Conservation (phyloP, 1,140 invertebrate genomes). For the Brachionus koreanus region DNA sequence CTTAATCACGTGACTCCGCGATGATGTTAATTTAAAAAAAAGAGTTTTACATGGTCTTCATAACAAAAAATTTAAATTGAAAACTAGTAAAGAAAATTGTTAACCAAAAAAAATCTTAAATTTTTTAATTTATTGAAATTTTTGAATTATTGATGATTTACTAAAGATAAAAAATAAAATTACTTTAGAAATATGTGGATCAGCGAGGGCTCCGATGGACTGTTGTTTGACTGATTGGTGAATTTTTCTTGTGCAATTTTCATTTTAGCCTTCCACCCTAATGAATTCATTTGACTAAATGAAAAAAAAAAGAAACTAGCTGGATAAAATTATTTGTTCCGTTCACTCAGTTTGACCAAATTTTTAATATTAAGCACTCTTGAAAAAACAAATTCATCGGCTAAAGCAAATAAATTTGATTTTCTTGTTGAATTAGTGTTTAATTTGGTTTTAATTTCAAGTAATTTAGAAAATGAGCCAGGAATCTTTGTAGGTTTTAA, state of each 20-base stretch:
- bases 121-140: too few species aligned
- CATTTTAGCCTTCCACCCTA: neutral
- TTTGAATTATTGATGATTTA: too few species aligned
- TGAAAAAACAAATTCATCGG: neutral
- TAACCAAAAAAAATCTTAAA: too few species aligned
- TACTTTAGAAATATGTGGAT: neutral
- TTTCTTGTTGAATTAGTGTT: neutral
- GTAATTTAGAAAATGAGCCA: neutral
- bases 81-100: too few species aligned
- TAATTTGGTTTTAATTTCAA: constrained; percentile 10
- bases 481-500: neutral
- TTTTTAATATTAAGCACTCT: neutral
- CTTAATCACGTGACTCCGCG: too few species aligned
- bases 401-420: neutral
- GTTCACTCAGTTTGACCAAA: neutral
- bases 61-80: too few species aligned
- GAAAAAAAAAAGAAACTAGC: neutral
- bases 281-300: neutral
- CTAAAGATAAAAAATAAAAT: neutral
- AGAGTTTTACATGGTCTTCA: too few species aligned
- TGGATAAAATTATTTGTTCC: neutral
- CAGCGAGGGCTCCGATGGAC: neutral
- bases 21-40: too few species aligned
- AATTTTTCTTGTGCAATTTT: neutral
- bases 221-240: neutral